Base-by-base conservation (phyloP, 2,113 vertebrate species). In the Protobothrops flavoviridis region DNA sequence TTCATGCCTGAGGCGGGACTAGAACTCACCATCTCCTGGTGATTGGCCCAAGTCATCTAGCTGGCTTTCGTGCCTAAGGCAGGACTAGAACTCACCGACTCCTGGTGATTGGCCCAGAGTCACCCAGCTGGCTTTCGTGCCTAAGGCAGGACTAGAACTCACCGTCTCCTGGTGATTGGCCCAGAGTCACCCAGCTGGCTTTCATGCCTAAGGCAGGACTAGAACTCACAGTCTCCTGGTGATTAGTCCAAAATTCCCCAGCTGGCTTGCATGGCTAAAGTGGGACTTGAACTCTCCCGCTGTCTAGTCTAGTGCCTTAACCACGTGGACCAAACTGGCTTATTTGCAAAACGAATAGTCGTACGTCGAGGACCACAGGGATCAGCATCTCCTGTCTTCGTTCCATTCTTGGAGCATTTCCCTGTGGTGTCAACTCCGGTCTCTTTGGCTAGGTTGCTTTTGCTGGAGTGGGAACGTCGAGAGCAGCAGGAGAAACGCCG, bases 401-500 rank as follows among this genome's bases (percentile, higher is more conserved):
- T n/a, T 69, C 29, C 29, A 5, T 81, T 21, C 33, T 21, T 39
- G 6, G 33, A 81, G 69, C 33, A 20, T 81, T 39, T 20, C 33
- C 69, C 17, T 5, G 3, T 39, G n/a, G n/a, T n/a, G 4, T 74
- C n/a, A 74, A 81, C 69, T 81, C 69, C 45, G 26, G 23, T 89
- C 23, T 59, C 29, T n/a, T 48, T 29, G 43, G 5, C 55, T n/a
- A 97, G 97, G 88, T 92, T 57, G 87, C 93, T 96, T 53, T 88
- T 97, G 87, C 52, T 52, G 86, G 85, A 94, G 53, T 96, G 96
- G 97, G 95, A 96, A 13, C 88, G 0, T 39, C 96, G 87, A 56
- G 94, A 94, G 85, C 86, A 12, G 91, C 93, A 94, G 29, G 93
- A 96, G 69, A 93, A 0, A 59, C 95, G 87, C 50, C 85, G 92